These are phyloP conservation scores for Hirudinaria manillensis DNA, from an alignment of 2,888 invertebrate genomes.

Conservation along the genomic window DNA sequence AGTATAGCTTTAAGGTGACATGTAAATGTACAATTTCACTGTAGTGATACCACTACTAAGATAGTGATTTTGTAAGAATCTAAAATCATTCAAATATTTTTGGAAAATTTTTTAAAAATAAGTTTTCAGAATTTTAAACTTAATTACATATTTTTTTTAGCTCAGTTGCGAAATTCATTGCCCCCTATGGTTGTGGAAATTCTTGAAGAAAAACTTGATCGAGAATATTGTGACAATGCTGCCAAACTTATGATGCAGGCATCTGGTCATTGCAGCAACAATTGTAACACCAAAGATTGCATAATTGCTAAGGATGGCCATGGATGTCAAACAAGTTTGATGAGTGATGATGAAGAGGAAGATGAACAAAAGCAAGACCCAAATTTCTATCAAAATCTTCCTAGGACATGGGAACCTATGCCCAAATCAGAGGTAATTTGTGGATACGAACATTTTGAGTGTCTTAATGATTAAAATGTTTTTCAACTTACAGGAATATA, in stretches of 20 bases:
- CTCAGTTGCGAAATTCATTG: slow-evolving; percentile 47
- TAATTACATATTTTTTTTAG: slow-evolving; percentile 38
- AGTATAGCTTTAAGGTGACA: too few relatives aligned
- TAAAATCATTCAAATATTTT: too few relatives aligned
- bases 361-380: not conserved
- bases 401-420: slow-evolving; percentile 43
- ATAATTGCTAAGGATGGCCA: slow-evolving; percentile 1
- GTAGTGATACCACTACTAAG: too few relatives aligned
- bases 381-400: slow-evolving; percentile 35
- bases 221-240: slow-evolving; percentile 46
- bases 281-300: not conserved
- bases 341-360: slow-evolving; percentile 12
- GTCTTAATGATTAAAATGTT: not conserved
- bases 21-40: too few relatives aligned
- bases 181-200: slow-evolving; percentile 50
- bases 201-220: slow-evolving; percentile 47
- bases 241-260: slow-evolving; percentile 39
- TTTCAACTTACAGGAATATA: slow-evolving; percentile 37
- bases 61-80: too few relatives aligned
- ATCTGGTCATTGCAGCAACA: not conserved
- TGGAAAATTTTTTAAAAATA: too few relatives aligned
- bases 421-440: slow-evolving; percentile 24
- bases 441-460: too few relatives aligned
- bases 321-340: not conserved
- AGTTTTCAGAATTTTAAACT: too few relatives aligned